phyloP scores from a whole-genome alignment of 2,888 invertebrate species.

The Phytoseiulus persimilis region DNA sequence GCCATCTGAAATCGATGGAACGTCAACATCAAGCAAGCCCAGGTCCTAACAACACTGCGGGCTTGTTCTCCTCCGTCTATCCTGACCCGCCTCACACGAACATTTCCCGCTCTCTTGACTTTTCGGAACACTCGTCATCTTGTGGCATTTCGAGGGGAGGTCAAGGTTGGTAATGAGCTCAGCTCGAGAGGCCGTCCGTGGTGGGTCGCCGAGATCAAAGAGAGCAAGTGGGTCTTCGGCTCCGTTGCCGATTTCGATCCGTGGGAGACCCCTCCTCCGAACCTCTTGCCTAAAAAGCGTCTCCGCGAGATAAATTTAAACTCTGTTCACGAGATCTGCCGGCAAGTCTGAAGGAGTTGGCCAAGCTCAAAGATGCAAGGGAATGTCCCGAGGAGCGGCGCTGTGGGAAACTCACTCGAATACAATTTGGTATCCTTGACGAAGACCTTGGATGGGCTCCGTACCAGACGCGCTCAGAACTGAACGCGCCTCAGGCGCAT shows the following conservation, averaged over 20 bases:
- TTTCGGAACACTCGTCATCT: background rate
- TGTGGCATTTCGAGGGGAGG: background rate
- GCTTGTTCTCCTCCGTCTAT: background rate
- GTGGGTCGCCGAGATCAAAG: background rate
- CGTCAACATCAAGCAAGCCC: background rate
- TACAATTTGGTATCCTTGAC: too few species aligned
- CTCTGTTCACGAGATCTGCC: too few species aligned
- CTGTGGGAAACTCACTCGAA: too few species aligned
- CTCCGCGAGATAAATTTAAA: background rate
- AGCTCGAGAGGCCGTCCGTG: background rate
- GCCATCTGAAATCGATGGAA: slow-evolving; percentile 5
- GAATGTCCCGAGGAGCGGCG: too few species aligned
- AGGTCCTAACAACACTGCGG: background rate
- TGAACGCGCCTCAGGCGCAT: too few species aligned
- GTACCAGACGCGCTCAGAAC: too few species aligned
- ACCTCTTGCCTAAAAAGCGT: background rate
- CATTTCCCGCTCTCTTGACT: background rate
- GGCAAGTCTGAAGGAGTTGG: too few species aligned
- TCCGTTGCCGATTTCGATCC: background rate
- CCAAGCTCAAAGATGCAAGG: too few species aligned
- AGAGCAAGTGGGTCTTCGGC: background rate
- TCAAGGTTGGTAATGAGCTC: background rate
- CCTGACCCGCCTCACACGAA: background rate
- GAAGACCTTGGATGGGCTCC: too few species aligned
- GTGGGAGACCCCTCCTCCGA: background rate